A percentile compares a stretch with the other conserved stretches of the same genome.
phyloP scores from a whole-genome alignment of 2,888 invertebrate species.

The Polia nebulosa region DNA sequence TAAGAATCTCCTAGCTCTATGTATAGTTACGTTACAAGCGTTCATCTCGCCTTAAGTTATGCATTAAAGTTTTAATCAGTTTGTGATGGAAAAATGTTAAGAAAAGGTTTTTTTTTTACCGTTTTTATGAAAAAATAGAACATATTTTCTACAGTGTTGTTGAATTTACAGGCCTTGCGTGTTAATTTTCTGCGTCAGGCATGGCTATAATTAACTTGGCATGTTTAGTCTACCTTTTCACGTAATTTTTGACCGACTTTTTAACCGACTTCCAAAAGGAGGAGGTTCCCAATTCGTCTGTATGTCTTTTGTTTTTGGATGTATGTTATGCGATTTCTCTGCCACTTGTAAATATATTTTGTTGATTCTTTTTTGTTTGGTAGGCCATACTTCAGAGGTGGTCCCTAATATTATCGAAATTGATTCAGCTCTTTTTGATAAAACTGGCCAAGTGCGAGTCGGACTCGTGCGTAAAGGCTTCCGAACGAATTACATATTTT shows the following conservation, averaged over 20 bases:
- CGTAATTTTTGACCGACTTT: neutral
- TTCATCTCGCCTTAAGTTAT: conserved; percentile 37
- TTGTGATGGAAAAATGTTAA: conserved; percentile 19
- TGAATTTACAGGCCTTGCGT: neutral
- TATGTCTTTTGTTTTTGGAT: too few species aligned
- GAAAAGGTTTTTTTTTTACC: neutral
- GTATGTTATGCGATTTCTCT: too few species aligned
- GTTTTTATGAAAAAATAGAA: neutral
- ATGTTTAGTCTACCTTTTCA: conserved; percentile 3
- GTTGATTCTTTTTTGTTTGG: too few species aligned
- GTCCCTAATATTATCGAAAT: too few species aligned
- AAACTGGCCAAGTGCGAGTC: too few species aligned
- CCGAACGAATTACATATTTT: too few species aligned
- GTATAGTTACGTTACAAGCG: conserved; percentile 3
- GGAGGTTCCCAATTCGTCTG: too few species aligned
- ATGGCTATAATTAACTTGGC: neutral
- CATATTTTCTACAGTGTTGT: neutral
- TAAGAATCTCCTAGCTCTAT: neutral
- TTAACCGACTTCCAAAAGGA: too few species aligned
- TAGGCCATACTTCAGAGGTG: too few species aligned
- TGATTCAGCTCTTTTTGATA: too few species aligned
- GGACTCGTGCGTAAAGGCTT: too few species aligned
- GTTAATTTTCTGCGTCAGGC: neutral
- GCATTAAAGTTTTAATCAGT: conserved; percentile 40
- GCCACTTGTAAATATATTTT: too few species aligned